Conservation (phyloP, 1,140 invertebrate genomes). For the Sitobion miscanthi region DNA sequence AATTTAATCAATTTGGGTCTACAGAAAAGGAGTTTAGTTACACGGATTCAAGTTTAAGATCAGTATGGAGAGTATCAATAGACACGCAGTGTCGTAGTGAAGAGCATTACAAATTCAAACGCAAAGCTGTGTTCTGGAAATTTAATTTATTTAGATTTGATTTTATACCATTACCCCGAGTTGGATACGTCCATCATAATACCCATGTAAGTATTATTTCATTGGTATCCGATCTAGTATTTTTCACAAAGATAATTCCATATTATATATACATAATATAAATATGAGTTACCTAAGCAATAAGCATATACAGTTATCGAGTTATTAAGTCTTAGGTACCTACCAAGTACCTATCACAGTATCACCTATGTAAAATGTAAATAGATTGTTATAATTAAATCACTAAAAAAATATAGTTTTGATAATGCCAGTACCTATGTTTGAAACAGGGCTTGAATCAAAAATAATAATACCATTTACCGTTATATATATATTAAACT, state of each 20-base stretch:
- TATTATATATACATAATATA: neutral
- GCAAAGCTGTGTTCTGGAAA: neutral
- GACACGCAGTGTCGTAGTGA: neutral
- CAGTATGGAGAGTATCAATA: neutral
- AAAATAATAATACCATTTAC: no score
- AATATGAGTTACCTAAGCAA: neutral
- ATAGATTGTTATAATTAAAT: neutral
- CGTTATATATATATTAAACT: no score
- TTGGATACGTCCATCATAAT: neutral
- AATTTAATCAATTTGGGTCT: neutral
- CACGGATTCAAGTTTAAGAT: neutral
- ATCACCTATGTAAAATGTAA: no score
- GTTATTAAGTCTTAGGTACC: neutral
- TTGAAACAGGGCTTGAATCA: no score
- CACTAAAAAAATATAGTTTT: neutral
- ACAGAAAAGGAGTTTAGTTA: neutral
- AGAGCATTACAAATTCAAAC: neutral
- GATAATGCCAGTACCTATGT: neutral
- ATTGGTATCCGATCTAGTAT: neutral
- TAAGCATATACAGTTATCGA: neutral
- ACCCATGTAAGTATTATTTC: neutral
- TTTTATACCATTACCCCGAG: neutral
- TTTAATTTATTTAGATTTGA: neutral
- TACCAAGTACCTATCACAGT: no score
- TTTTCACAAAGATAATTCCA: neutral